These are phyloP conservation scores for Platorchestia sp. DNA, from an alignment of 1,140 invertebrate species.

Conservation along the genomic window DNA sequence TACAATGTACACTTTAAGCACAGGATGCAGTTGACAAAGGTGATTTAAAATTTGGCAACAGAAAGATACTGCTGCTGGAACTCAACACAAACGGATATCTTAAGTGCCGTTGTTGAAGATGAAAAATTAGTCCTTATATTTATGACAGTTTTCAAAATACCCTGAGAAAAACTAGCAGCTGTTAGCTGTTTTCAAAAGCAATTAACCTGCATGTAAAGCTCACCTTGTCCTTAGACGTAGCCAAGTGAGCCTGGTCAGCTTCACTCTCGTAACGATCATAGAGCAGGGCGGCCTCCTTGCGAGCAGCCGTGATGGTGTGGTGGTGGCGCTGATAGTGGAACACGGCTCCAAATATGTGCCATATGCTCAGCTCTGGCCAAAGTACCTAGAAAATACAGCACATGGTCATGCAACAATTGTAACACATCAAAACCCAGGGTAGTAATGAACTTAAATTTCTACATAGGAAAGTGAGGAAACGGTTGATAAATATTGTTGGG, in stretches of 20 bases:
- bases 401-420: too few relatives aligned
- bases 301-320: constrained; percentile 61
- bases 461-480: too few relatives aligned
- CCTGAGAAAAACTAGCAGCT: too few relatives aligned
- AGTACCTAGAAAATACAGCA: constrained; percentile 70
- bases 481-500: too few relatives aligned
- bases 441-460: too few relatives aligned
- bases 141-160: too few relatives aligned
- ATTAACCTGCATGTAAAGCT: neutral
- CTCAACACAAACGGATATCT: neutral
- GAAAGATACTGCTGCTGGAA: too few relatives aligned
- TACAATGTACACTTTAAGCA: too few relatives aligned
- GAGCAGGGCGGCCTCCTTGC: constrained; percentile 50
- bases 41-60: too few relatives aligned
- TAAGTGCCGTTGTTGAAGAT: neutral
- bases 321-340: constrained; percentile 82
- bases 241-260: neutral
- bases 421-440: too few relatives aligned
- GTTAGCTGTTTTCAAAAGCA: neutral
- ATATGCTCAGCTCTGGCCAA: constrained; percentile 95
- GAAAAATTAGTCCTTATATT: neutral
- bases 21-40: too few relatives aligned
- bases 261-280: constrained; percentile 19
- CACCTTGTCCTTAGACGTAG: neutral
- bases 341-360: constrained; percentile 88